phyloP scores from a whole-genome alignment of 2,888 invertebrate species.

The Imbricaverruca yamaguchii region DNA sequence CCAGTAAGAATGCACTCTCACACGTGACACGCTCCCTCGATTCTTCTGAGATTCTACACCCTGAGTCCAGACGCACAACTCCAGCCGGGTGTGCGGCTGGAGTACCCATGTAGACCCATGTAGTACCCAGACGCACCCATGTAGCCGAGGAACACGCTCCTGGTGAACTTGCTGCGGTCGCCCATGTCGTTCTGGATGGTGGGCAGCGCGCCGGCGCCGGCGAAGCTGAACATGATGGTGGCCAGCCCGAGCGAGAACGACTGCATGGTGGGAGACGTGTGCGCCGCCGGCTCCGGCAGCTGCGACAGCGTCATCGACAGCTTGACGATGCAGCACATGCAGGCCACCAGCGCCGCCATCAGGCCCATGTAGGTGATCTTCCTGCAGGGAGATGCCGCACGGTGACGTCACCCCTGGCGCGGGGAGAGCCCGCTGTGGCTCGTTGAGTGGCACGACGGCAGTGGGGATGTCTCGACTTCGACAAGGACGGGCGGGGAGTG shows the following conservation, averaged over 20 bases:
- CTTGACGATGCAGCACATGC: neutral
- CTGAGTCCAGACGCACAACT: too few species aligned
- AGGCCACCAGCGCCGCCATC: constrained; percentile 20
- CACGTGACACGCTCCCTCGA: too few species aligned
- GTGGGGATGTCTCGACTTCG: too few species aligned
- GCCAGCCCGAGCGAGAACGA: constrained; percentile 43
- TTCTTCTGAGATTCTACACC: too few species aligned
- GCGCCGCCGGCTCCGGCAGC: neutral
- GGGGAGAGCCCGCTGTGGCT: too few species aligned
- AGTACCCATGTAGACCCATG: neutral
- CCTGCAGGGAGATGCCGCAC: neutral
- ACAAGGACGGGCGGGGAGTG: too few species aligned
- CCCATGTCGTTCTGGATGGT: constrained; percentile 71
- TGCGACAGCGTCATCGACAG: neutral
- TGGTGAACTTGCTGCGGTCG: constrained; percentile 55
- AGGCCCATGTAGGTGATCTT: constrained; percentile 18
- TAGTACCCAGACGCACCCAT: constrained; percentile 45
- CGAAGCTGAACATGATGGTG: constrained; percentile 61
- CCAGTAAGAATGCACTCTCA: too few species aligned
- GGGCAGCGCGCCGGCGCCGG: constrained; percentile 66
- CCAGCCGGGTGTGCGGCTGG: too few species aligned
- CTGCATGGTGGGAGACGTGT: neutral
- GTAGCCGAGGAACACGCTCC: constrained; percentile 54
- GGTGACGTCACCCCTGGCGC: too few species aligned
- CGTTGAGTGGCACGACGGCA: too few species aligned